Percentiles rank a stretch among this genome's conserved stretches.
Evolutionary conservation across 2,797 vertebrate species (phyloP).

Genomic region (Sus cebifrons): DNA sequence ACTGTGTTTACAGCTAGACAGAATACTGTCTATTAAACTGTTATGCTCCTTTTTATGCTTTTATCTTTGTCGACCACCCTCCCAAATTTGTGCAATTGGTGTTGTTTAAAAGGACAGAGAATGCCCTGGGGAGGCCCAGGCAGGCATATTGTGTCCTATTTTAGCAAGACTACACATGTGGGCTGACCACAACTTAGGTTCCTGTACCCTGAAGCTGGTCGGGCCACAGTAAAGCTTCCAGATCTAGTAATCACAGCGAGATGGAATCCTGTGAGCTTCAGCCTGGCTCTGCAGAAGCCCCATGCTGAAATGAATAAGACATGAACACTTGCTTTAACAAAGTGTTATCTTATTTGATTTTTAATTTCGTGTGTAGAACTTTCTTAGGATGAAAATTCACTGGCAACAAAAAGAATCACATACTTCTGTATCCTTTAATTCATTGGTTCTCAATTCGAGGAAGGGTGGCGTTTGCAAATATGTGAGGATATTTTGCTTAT

Average conservation of each 20-base stretch:
- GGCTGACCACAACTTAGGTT: not conserved
- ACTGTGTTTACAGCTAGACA: not conserved
- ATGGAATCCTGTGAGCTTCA: not conserved
- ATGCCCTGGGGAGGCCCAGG: not conserved
- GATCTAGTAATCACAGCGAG: not conserved
- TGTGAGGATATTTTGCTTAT: not conserved
- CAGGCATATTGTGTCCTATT: not conserved
- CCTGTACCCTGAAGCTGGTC: not conserved
- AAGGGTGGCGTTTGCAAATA: not conserved
- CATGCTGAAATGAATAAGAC: not conserved
- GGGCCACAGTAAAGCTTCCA: not conserved
- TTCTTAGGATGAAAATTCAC: not conserved
- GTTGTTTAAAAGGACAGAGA: not conserved
- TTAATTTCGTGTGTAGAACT: not conserved
- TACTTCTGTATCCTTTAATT: not conserved
- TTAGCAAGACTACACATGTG: not conserved
- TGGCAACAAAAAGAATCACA: not conserved
- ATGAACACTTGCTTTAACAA: not conserved
- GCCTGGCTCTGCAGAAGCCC: not conserved
- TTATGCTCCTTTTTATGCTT: not conserved
- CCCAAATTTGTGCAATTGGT: not conserved
- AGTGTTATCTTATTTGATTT: not conserved
- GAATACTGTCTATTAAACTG: not conserved
- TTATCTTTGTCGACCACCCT: not conserved
- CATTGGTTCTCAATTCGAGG: not conserved